phyloP scores from a whole-genome alignment of 2,888 invertebrate genomes.

The Melieria omissa region DNA sequence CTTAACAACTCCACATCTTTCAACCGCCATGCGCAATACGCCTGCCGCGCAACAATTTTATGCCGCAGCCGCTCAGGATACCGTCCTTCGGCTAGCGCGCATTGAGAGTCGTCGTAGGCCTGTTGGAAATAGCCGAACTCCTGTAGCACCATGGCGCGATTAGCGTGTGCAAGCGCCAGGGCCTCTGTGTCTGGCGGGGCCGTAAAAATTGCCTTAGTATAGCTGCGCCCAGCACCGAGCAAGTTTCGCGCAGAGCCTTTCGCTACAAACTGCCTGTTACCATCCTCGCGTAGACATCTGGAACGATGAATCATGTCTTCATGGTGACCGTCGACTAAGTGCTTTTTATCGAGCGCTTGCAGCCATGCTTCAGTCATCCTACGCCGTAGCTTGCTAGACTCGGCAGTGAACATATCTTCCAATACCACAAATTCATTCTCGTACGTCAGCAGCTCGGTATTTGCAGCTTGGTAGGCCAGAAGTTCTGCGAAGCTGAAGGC shows the following conservation, averaged over 20 bases:
- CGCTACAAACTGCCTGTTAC: constrained; percentile 51
- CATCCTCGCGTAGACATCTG: constrained; percentile 49
- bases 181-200: constrained; percentile 50
- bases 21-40: constrained; percentile 53
- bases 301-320: constrained; percentile 41
- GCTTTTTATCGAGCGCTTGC: constrained; percentile 27
- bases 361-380: constrained; percentile 36
- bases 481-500: constrained; percentile 6
- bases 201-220: constrained; percentile 58
- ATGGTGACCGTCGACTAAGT: constrained; percentile 25
- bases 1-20: constrained; percentile 37
- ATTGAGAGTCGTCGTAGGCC: constrained; percentile 60
- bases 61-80: constrained; percentile 52
- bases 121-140: constrained; percentile 57
- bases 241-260: constrained; percentile 38
- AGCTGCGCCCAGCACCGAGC: constrained; percentile 52
- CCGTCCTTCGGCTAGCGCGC: constrained; percentile 53
- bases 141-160: constrained; percentile 60
- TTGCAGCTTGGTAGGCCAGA: constrained; percentile 10
- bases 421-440: constrained; percentile 51
- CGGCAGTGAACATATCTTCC: constrained; percentile 35
- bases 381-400: background rate
- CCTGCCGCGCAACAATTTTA: constrained; percentile 55
- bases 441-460: constrained; percentile 34
- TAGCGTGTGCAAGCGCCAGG: constrained; percentile 58